These are phyloP conservation scores for Telmatochromis sp. DNA, from an alignment of 2,113 vertebrate species.

Conservation along the genomic window DNA sequence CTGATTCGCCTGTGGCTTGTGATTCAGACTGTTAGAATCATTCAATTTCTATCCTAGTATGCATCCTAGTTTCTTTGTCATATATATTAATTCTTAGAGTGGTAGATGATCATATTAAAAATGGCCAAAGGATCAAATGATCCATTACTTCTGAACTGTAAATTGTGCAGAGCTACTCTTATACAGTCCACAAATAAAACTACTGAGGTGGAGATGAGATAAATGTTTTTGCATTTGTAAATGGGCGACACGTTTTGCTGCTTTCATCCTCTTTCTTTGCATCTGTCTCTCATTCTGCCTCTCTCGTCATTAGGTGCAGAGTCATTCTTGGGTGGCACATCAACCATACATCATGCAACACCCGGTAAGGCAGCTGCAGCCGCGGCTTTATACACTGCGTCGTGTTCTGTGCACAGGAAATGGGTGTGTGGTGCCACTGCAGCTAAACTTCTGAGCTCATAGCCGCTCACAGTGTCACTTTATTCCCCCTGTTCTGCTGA, in stretches of 20 bases:
- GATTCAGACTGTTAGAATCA: background rate
- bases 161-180: background rate
- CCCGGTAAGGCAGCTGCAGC: slow-evolving; percentile 79
- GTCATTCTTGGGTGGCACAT: slow-evolving; percentile 97
- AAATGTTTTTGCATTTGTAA: background rate
- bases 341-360: slow-evolving; percentile 98
- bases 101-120: background rate
- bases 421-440: slow-evolving; percentile 21
- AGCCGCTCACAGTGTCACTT: slow-evolving; percentile 5
- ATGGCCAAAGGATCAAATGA: background rate
- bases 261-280: background rate
- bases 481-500: slow-evolving; percentile 38
- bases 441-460: slow-evolving; percentile 12
- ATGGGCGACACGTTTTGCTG: background rate
- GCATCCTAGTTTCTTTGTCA: background rate
- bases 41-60: background rate
- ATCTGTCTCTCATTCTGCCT: background rate
- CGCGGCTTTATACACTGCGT: background rate
- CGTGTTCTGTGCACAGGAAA: slow-evolving; percentile 33
- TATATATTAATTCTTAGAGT: background rate
- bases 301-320: slow-evolving; percentile 79
- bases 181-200: background rate
- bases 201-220: background rate
- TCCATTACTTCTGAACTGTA: background rate
- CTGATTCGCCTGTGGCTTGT: background rate